phyloP scores from a whole-genome alignment of 2,113 vertebrate genomes.

The Pycnonotus jocosus region DNA sequence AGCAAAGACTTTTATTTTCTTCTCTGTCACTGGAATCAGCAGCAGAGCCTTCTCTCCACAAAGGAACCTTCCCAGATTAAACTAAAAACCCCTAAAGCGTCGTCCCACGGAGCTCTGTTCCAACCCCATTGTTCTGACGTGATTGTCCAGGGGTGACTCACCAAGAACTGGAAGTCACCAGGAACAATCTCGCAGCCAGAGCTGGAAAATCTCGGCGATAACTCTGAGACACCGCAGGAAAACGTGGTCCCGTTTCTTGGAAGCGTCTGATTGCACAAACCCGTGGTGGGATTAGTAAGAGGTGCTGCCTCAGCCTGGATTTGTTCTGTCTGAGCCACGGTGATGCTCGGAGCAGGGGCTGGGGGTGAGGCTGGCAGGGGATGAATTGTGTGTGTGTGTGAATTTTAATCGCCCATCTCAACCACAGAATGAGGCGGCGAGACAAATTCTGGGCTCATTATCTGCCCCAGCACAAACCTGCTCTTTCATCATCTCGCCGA shows the following conservation, averaged over 20 bases:
- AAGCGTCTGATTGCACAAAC: slow-evolving; percentile 18
- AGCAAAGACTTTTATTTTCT: neutral
- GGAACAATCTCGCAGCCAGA: neutral
- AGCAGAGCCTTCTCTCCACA: neutral
- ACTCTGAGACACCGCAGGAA: neutral
- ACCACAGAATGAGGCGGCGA: neutral
- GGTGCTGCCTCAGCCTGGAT: neutral
- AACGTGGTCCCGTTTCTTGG: neutral
- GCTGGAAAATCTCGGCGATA: slow-evolving; percentile 36
- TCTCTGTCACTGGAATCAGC: neutral
- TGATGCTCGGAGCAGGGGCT: neutral
- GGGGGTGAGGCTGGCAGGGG: neutral
- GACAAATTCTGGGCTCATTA: neutral
- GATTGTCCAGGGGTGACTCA: slow-evolving; percentile 15
- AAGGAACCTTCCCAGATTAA: neutral
- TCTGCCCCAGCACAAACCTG: neutral
- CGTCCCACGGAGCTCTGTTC: neutral
- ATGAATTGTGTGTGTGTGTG: neutral
- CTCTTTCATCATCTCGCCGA: neutral
- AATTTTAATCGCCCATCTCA: neutral
- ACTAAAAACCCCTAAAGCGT: neutral
- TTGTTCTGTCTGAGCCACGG: slow-evolving; percentile 3
- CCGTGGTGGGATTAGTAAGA: slow-evolving; percentile 6
- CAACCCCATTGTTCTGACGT: neutral
- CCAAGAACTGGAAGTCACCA: neutral